Conservation (phyloP, 2,113 vertebrate species). For the Rhinogobius similis region DNA sequence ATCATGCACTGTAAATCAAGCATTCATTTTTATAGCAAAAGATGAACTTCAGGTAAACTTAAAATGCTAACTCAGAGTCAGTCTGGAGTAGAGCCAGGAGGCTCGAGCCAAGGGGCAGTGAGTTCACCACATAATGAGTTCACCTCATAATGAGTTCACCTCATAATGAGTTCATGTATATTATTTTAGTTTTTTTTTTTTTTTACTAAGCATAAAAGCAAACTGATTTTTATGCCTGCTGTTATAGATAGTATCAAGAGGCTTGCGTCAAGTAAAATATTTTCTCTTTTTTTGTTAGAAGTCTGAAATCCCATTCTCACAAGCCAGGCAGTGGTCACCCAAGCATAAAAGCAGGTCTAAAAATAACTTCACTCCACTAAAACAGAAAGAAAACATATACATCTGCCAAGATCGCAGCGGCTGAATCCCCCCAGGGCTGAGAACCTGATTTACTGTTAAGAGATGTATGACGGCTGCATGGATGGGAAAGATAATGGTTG, state of each 20-base stretch:
- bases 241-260: background rate
- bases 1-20: background rate
- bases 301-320: background rate
- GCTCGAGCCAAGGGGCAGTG: background rate
- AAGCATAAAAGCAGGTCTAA: constrained; percentile 48
- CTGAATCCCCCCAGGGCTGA: constrained; percentile 18
- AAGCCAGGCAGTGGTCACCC: constrained; percentile 20
- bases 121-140: background rate
- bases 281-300: background rate
- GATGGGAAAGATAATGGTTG: constrained; percentile 34
- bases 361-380: constrained; percentile 53
- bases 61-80: background rate
- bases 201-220: background rate
- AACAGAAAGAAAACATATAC: constrained; percentile 45
- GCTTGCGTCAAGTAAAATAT: background rate
- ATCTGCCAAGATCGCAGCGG: constrained; percentile 41
- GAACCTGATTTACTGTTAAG: constrained; percentile 38
- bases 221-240: background rate
- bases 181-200: background rate
- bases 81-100: constrained; percentile 5
- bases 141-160: background rate
- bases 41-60: background rate
- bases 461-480: constrained; percentile 15
- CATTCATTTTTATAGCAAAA: background rate
- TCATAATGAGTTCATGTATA: background rate